Evolutionary conservation across 2,113 vertebrate genomes (phyloP).

Genomic region (Bettongia penicillata): DNA sequence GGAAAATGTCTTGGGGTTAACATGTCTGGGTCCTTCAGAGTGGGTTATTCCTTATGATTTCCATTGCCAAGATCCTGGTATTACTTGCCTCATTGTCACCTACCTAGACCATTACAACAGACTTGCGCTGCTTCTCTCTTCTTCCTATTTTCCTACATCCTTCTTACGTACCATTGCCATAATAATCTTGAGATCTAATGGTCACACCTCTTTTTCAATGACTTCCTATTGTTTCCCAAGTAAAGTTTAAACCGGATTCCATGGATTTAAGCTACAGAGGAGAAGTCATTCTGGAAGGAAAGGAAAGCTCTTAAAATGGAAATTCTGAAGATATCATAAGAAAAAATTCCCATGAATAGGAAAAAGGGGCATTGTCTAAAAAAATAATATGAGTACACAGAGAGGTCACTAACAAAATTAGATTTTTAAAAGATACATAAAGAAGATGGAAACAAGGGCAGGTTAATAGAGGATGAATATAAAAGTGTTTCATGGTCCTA

Average conservation of each 20-base stretch:
- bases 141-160: not conserved
- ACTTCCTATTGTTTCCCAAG: not conserved
- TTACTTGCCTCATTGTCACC: not conserved
- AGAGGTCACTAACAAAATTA: constrained; percentile 1
- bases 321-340: not conserved
- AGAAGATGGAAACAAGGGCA: not conserved
- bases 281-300: not conserved
- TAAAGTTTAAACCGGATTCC: not conserved
- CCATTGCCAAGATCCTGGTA: not conserved
- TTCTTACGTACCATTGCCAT: not conserved
- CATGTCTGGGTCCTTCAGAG: not conserved
- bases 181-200: not conserved
- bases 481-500: not conserved
- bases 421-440: not conserved
- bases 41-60: not conserved
- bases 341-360: not conserved
- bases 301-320: not conserved
- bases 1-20: not conserved
- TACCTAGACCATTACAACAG: not conserved
- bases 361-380: not conserved
- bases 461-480: not conserved
- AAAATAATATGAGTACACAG: not conserved
- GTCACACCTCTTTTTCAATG: not conserved
- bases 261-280: not conserved
- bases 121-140: not conserved